Evolutionary conservation across 2,113 vertebrate genomes (phyloP).

Genomic region (Turnix velox): DNA sequence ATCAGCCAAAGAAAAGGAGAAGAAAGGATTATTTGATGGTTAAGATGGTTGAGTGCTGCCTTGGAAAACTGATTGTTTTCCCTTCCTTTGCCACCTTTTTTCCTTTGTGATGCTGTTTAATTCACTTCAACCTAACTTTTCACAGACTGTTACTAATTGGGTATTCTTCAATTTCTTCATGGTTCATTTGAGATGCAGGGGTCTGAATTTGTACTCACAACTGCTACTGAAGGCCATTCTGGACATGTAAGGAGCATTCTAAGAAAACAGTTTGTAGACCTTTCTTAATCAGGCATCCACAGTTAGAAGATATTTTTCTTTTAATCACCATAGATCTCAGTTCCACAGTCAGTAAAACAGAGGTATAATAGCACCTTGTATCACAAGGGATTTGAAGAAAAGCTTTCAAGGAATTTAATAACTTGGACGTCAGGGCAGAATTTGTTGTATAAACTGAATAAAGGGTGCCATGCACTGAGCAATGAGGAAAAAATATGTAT

Average conservation of each 20-base stretch:
- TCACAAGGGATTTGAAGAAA: constrained; percentile 2
- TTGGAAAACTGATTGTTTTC: constrained; percentile 50
- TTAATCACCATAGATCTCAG: constrained; percentile 30
- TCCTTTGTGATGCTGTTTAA: constrained; percentile 49
- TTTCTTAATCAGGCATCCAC: constrained; percentile 44
- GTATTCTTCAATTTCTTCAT: constrained; percentile 61
- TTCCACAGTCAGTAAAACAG: not conserved
- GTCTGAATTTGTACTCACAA: constrained; percentile 45
- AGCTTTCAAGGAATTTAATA: constrained; percentile 32
- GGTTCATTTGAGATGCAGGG: constrained; percentile 60
- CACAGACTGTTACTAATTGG: constrained; percentile 68
- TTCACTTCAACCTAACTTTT: constrained; percentile 63
- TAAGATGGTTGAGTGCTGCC: constrained; percentile 41
- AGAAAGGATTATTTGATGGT: constrained; percentile 48
- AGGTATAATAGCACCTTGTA: constrained; percentile 29
- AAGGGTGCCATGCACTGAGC: not conserved
- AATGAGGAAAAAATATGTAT: not conserved
- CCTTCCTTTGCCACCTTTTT: constrained; percentile 56
- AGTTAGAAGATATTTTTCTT: constrained; percentile 43
- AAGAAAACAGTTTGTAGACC: constrained; percentile 40
- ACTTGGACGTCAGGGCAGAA: not conserved
- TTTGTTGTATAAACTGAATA: constrained; percentile 15
- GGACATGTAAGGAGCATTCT: constrained; percentile 32
- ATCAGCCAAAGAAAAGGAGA: constrained; percentile 35
- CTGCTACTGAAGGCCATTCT: constrained; percentile 46